These are phyloP conservation scores for Sylvietta virens DNA, from an alignment of 2,113 vertebrate genomes.

Conservation along the genomic window DNA sequence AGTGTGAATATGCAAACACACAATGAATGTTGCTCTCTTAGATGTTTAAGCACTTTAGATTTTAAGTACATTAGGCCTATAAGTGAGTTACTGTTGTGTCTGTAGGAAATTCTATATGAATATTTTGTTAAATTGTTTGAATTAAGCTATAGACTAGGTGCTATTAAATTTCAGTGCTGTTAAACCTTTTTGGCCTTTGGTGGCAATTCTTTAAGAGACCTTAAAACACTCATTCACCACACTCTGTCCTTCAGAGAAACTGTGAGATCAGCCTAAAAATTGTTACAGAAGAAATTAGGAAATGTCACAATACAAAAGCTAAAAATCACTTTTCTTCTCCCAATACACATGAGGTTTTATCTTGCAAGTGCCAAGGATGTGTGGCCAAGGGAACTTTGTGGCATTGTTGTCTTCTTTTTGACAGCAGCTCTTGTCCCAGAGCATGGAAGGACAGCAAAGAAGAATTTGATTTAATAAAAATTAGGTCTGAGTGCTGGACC, in stretches of 20 bases:
- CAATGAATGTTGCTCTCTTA: neutral
- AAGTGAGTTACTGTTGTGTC: neutral
- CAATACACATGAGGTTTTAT: fast-evolving
- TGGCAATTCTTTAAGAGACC: neutral
- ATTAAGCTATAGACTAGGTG: neutral
- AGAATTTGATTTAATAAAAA: neutral
- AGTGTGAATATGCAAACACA: neutral
- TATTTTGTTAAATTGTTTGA: neutral
- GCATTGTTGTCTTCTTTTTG: neutral
- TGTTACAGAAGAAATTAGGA: neutral
- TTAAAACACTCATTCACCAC: neutral
- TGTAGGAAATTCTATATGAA: neutral
- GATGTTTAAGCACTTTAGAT: neutral
- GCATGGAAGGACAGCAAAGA: neutral
- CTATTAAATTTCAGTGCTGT: neutral
- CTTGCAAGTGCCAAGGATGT: neutral
- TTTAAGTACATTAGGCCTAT: neutral
- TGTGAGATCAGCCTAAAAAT: neutral
- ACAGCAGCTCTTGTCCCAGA: neutral
- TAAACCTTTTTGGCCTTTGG: neutral
- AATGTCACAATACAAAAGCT: neutral
- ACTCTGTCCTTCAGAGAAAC: neutral
- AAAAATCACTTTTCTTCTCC: neutral
- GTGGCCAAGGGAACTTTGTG: neutral
- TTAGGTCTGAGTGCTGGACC: neutral